A percentile compares a stretch with the other conserved stretches of the same genome.
Conservation (phyloP, 2,888 invertebrate species). For the Caenorhabditis imperialis region DNA sequence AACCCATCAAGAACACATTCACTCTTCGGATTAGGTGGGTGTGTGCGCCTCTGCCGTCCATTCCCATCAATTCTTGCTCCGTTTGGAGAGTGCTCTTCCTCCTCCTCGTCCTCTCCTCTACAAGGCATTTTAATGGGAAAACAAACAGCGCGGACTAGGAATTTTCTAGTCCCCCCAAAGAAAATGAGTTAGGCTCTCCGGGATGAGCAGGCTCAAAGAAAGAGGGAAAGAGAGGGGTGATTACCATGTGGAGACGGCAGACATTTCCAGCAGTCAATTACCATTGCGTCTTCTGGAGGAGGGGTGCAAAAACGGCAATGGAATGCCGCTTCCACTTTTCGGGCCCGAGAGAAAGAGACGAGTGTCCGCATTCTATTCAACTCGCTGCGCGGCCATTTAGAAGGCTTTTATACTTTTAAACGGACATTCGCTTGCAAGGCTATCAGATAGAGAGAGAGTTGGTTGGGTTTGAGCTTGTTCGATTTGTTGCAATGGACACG, state of each 20-base stretch:
- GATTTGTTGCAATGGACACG: too few species aligned
- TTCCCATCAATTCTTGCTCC: conserved; percentile 43
- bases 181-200: conserved; percentile 50
- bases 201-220: too few species aligned
- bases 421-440: too few species aligned
- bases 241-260: conserved; percentile 39
- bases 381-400: too few species aligned
- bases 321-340: not conserved
- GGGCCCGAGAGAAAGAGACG: too few species aligned
- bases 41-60: conserved; percentile 1
- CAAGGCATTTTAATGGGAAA: conserved; percentile 40
- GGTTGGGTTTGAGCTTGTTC: too few species aligned
- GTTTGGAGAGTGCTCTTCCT: conserved; percentile 21
- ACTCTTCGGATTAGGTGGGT: conserved; percentile 35
- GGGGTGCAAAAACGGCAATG: conserved; percentile 3
- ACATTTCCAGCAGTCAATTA: conserved; percentile 38
- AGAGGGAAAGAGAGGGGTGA: conserved; percentile 32
- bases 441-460: too few species aligned
- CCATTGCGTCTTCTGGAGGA: conserved; percentile 45
- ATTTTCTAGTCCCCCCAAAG: not conserved
- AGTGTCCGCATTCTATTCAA: too few species aligned
- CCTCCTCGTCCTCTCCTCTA: not conserved
- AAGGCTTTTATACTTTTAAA: too few species aligned
- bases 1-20: conserved; percentile 45
- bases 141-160: conserved; percentile 28